These are phyloP conservation scores for Trissolcus japonicus DNA, from an alignment of 2,888 invertebrate genomes.

Conservation along the genomic window DNA sequence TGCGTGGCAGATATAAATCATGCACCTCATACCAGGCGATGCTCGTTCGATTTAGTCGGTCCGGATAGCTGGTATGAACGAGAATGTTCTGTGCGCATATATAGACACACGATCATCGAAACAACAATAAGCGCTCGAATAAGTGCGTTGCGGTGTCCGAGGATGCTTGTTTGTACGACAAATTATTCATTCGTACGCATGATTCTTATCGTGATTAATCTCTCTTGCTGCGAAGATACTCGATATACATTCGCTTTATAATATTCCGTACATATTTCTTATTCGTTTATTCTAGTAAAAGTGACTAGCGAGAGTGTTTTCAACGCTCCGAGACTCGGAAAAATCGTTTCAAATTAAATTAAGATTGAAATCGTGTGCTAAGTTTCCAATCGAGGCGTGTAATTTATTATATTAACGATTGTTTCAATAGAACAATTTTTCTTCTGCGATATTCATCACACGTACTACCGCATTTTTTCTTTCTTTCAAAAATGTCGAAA, in stretches of 20 bases:
- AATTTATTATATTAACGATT: too few relatives aligned
- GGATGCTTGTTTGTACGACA: constrained; percentile 48
- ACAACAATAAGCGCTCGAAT: constrained; percentile 40
- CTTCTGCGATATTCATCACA: too few relatives aligned
- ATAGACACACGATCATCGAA: constrained; percentile 14
- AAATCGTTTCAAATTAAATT: background rate
- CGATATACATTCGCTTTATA: constrained; percentile 39
- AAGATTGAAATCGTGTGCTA: background rate
- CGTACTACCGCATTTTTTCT: too few relatives aligned
- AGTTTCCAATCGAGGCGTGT: too few relatives aligned
- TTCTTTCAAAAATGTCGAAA: too few relatives aligned
- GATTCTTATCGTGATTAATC: constrained; percentile 50
- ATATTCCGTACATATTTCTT: constrained; percentile 26
- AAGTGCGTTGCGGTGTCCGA: constrained; percentile 27
- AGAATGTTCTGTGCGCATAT: constrained; percentile 27
- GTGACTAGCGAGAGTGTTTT: constrained; percentile 2
- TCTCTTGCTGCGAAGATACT: constrained; percentile 15
- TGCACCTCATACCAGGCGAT: constrained; percentile 39
- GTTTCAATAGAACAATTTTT: too few relatives aligned
- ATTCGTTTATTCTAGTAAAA: constrained; percentile 15
- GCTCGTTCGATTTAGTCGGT: constrained; percentile 46
- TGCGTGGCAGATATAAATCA: constrained; percentile 52
- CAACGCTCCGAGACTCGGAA: background rate
- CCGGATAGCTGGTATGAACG: constrained; percentile 41
- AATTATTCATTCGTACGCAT: constrained; percentile 50